Evolutionary conservation across 2,797 vertebrate genomes (phyloP), one percentile per base, ranked within the genome.

Genomic region (Vireo griseus): DNA sequence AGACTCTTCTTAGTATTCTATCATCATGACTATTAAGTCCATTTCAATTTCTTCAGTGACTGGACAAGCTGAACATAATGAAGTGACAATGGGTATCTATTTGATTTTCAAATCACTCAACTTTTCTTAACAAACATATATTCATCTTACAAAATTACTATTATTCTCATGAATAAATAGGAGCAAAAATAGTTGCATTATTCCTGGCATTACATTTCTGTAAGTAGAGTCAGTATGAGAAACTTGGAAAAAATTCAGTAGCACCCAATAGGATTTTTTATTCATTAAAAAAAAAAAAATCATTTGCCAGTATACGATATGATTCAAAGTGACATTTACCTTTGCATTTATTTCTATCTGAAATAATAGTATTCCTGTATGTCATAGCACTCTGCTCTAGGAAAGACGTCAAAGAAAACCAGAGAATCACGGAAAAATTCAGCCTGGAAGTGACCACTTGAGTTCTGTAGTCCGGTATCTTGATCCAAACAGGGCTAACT

Each of bases 211-310:
- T 72, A 78, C 29, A 62, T 11, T 72, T 51, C 33, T 58, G 8
- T 33, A 86, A 73, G 44, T 10, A 68, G 37, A 77, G 42, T 25
- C 54, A 69, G 26, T n/a, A 85, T 48, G 25, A 59, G 59, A 68
- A 78, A 57, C 20, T 37, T 48, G 19, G 51, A 71, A 85, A 40
- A 71, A 74, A 24, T 78, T 95, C 25, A 75, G n/a, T 54, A 80
- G 22, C 42, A 80, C 37, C 21, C 25, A 16, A 44, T 44, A 48
- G 20, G 37, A 61, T 3, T 21, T 51, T 44, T 90, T 69, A 69
- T 55, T 89, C 44, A 79, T 55, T 59, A 9, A 57, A 45, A 76
- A 14, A 45, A 76, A 14, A 25, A 2, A 31, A 61, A 66, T 62
- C 7, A 85, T 77, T 87, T 73, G 75, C 37, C 48, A 73, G n/a